Evolutionary conservation across 2,113 vertebrate species (phyloP), one percentile per base, ranked within the genome.

Genomic region (Butorides virescens): DNA sequence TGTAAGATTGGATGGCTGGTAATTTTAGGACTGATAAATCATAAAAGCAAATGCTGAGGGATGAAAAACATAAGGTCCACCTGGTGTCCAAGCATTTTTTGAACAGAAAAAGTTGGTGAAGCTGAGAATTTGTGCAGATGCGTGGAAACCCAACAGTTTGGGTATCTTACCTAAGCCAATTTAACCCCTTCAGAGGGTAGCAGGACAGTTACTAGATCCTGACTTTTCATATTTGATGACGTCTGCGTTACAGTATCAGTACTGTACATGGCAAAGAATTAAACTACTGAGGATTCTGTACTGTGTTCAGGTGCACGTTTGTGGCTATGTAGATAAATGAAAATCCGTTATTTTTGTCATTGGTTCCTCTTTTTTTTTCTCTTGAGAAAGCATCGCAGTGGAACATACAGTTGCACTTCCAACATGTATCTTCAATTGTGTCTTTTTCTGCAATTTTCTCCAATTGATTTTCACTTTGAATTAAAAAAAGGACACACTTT

Each of bases 161-260:
- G 42, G 42, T 44, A 4, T 53, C 36, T 76, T 44, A 10, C 25
- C 25, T 70, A 36, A 88, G 46, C 15, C 32, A 23, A 14, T 63
- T 63, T 68, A 72, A 20, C 7, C 10, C 11, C 8, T 55, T 39
- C 46, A 53, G 77, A 29, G 32, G 39, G 3, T 49, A 53, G 23
- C 56, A 52, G 52, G 36, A 25, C 17, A 23, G 26, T 63, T 46
- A 30, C 15, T 30, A 22, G 5, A 6, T 72, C 46, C 44, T 90
- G 39, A 29, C 34, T 92, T 47, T 17, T 22, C 44, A 3, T 63
- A 22, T 85, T 61, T 78, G 47, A 30, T 91, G 46, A n/a, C 16
- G 10, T 47, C 6, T 56, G 0, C 8, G 0, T 59, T 52, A 8
- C 29, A 13, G 0, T 71, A 22, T 44, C 55, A 22, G 3, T 47